Evolutionary conservation across 2,888 invertebrate genomes (phyloP).

Genomic region (Torymus auratus): DNA sequence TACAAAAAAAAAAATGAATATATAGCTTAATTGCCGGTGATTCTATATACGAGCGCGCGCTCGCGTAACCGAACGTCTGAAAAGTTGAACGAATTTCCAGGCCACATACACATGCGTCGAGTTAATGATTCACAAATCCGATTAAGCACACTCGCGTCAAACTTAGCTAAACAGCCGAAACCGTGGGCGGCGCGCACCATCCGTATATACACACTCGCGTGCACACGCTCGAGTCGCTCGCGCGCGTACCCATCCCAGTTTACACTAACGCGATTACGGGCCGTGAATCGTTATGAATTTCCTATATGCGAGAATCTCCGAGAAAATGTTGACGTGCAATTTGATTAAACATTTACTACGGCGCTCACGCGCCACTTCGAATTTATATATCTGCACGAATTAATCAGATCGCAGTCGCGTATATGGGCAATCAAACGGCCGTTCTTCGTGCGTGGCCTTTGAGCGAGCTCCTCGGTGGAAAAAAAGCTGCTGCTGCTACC

Average conservation of each 20-base stretch:
- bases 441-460: too few species aligned
- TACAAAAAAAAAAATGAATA: too few species aligned
- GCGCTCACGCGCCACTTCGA: not conserved
- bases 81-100: not conserved
- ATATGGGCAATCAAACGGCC: not conserved
- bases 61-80: not conserved
- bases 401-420: constrained; percentile 41
- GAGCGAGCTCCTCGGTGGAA: not conserved
- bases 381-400: not conserved
- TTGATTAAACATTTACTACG: constrained; percentile 20
- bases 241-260: too few species aligned
- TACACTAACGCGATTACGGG: constrained; percentile 6
- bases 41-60: not conserved
- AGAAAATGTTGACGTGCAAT: not conserved
- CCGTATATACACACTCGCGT: too few species aligned
- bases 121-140: constrained; percentile 6
- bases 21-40: too few species aligned
- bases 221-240: too few species aligned
- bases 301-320: not conserved
- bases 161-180: too few species aligned
- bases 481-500: too few species aligned
- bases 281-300: constrained; percentile 24
- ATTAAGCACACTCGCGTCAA: not conserved
- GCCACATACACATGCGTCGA: not conserved
- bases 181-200: too few species aligned